Evolutionary conservation across 2,888 invertebrate genomes (phyloP), one percentile per base, ranked within the genome.

Genomic region (Scaptomyza flava): DNA sequence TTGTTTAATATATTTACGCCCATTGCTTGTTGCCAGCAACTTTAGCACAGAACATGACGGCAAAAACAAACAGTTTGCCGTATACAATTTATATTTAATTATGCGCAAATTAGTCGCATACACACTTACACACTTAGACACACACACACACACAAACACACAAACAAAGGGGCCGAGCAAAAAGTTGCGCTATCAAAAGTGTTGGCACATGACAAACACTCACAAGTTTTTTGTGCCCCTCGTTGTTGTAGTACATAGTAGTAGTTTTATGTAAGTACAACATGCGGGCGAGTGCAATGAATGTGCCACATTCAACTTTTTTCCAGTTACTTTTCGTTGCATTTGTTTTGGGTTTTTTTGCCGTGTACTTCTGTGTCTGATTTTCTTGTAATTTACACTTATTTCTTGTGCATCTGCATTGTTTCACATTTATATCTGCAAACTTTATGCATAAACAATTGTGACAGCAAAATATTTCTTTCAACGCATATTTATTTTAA

Each of bases 31-130:
- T 67, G 68, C 69, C 65, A 71, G 53, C 65, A 60, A 56, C 54
- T 61, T 52, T 54, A 3, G 38, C 38, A 63, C 59, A 57, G 52
- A 38, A 68, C 52, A 51, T 57, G 45, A 54, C 43, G 62, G 54
- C 67, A 66, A 77, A 78, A 87, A 77, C 88, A 86, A 82, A 82
- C 83, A 86, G 64, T 75, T 41, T 69, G 68, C 66, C 70, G 75
- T 81, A 77, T 79, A 81, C 89, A 89, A 87, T 89, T 89, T 90
- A 77, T 89, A 90, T 90, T 89, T 89, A 89, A 89, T 90, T 89
- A 89, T 90, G 80, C 87, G 81, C 81, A 89, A 89, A 90, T 89
- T 89, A 89, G 89, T 89, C 75, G 57, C 77, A 59, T 64, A 61
- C 68, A 56, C 48, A 66, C 48, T 50, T 20, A 38, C 33, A 41